Base-by-base conservation (phyloP, 2,888 invertebrate genomes). In the Galerucella calmariensis region DNA sequence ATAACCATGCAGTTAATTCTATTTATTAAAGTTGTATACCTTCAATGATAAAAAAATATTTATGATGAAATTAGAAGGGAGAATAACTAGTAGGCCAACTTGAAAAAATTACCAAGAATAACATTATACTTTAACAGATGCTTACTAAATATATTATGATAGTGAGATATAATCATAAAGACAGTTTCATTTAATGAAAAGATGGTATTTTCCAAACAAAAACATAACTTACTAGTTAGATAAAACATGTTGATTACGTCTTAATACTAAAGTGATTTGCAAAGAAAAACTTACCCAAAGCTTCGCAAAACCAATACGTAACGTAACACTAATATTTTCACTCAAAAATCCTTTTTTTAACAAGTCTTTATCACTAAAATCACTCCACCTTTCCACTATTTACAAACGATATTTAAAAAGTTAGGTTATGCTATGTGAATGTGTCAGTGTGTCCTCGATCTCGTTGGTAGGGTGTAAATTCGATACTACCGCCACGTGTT, bases 61-160 rank as follows among this genome's bases (percentile, higher is more conserved):
- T 63, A 59, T 78, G 78, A 77, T 75, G 79, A 69, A 79, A 79
- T 78, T 79, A 6, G 78, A 79, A 79, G 78, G 79, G 75, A 71
- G 56, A 77, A 77, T 75, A 75, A 72, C 62, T 79, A 74, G 2
- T 35, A 6, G 35, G 35, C 8, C 35, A 41, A 41, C 35, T 9
- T 8, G 6, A 41, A 9, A 41, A 41, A 41, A 41, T 41, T 41
- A 41, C 35, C 35, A 41, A 41, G 9, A 41, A 8, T 9, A 41
- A 41, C 35, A 41, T 27, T 3, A 41, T 41, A 41, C 1, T 9
- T 41, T 1, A 1, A 9, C 1, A 41, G 35, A 9, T 41, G 8
- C 8, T 41, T 9, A 41, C 35, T 41, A 41, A 6, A 35, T 35
- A 35, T 6, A 5, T 8, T 41, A 41, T 6, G 35, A 41, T 35